Conservation (phyloP, 2,113 vertebrate genomes). For the Thryonomys swinderianus region DNA sequence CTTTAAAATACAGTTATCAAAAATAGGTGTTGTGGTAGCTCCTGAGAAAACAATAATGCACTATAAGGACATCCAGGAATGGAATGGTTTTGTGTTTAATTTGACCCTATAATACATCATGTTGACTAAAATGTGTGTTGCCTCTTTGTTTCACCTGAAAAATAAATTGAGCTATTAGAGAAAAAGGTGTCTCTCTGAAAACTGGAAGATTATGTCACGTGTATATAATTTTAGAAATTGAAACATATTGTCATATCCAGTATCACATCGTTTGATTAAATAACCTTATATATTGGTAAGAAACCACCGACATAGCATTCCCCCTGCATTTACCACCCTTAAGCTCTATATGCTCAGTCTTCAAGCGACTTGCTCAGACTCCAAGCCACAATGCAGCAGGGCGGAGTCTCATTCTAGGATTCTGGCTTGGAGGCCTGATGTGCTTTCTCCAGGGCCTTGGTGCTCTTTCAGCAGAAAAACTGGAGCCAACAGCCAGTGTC, state of each 20-base stretch:
- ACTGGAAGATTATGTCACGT: background rate
- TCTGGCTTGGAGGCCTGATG: background rate
- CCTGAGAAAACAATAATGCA: background rate
- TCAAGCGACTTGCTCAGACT: background rate
- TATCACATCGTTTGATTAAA: background rate
- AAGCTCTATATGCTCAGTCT: background rate
- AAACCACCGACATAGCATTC: background rate
- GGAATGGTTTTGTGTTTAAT: background rate
- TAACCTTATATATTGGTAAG: background rate
- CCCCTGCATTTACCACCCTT: background rate
- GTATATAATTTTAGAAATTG: conserved; percentile 10
- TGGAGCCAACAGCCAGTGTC: background rate
- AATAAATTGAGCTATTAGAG: conserved; percentile 15
- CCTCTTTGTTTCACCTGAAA: conserved; percentile 18
- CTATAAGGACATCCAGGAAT: background rate
- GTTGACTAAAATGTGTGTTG: background rate
- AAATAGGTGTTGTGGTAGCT: background rate
- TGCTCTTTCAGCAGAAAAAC: background rate
- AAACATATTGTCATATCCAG: conserved; percentile 20
- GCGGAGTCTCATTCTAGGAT: background rate
- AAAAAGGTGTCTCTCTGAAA: background rate
- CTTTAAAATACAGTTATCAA: conserved; percentile 47
- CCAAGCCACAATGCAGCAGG: background rate
- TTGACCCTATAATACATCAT: background rate
- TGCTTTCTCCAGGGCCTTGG: background rate